phyloP scores from a whole-genome alignment of 2,888 invertebrate species.

The Stenolophus ochropezus region DNA sequence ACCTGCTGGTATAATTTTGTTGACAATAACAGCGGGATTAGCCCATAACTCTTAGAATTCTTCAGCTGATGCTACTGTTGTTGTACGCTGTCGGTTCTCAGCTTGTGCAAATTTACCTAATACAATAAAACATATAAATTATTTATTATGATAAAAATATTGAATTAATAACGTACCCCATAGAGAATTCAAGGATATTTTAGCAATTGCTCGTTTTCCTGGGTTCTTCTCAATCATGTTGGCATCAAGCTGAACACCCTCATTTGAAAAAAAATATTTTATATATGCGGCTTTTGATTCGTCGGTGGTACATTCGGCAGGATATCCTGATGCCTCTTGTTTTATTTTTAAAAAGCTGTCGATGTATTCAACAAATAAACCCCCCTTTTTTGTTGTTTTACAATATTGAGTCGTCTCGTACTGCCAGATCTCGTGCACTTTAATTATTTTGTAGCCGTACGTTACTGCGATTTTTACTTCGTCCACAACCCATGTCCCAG shows the following conservation, averaged over 20 bases:
- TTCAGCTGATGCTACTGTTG: conserved; percentile 34
- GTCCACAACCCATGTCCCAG: conserved; percentile 67
- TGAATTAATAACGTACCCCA: too few relatives aligned
- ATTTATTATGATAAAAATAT: conserved; percentile 59
- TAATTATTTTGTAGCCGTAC: conserved; percentile 68
- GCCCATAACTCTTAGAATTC: conserved; percentile 61
- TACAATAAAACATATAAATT: background rate
- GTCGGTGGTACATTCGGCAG: conserved; percentile 60
- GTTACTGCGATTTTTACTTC: conserved; percentile 65
- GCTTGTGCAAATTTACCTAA: conserved; percentile 57
- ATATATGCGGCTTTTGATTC: conserved; percentile 61
- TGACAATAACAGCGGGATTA: conserved; percentile 61
- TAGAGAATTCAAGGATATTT: too few relatives aligned
- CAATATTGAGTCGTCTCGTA: conserved; percentile 61
- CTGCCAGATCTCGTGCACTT: conserved; percentile 67
- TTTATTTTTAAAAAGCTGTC: conserved; percentile 58
- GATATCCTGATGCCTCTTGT: conserved; percentile 58
- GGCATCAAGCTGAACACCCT: conserved; percentile 58
- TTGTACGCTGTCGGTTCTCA: conserved; percentile 61
- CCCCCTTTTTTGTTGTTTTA: conserved; percentile 61
- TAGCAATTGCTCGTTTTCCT: conserved; percentile 57
- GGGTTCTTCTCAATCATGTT: conserved; percentile 61
- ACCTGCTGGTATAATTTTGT: conserved; percentile 61
- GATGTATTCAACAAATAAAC: conserved; percentile 68
- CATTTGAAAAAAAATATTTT: conserved; percentile 56